Percentiles rank a stretch among this genome's conserved stretches.
phyloP scores from a whole-genome alignment of 2,797 vertebrate species.

The Syndactyla subalaris region DNA sequence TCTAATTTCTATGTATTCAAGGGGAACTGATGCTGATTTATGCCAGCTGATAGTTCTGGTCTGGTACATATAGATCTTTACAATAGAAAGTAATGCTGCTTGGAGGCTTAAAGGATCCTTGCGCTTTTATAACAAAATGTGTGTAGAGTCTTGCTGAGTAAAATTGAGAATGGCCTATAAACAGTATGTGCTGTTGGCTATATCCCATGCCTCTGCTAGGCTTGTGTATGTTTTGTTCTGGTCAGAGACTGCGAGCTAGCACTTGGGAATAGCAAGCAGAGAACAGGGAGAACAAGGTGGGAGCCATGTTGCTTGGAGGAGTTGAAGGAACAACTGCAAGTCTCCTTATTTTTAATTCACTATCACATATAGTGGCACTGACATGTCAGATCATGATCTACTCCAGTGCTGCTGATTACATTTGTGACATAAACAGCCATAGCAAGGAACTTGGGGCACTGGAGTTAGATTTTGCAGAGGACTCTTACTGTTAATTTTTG shows the following conservation, averaged over 20 bases:
- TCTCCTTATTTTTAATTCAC: neutral
- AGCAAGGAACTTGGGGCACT: neutral
- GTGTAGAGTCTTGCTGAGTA: neutral
- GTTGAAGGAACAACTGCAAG: neutral
- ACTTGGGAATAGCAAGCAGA: neutral
- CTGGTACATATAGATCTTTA: neutral
- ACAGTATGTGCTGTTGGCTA: neutral
- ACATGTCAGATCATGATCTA: neutral
- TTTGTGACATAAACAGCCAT: neutral
- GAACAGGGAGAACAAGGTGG: neutral
- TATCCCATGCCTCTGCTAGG: neutral
- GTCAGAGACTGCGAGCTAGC: neutral
- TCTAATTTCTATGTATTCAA: neutral
- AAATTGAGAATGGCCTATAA: neutral
- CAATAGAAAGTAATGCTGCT: neutral
- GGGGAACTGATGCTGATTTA: neutral
- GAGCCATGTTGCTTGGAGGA: neutral
- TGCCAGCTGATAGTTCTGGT: neutral
- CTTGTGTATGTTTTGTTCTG: neutral
- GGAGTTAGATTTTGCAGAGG: neutral
- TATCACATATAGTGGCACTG: neutral
- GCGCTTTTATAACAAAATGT: neutral
- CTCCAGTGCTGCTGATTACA: neutral
- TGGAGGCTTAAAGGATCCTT: neutral
- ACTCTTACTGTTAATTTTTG: neutral